phyloP scores from a whole-genome alignment of 2,113 vertebrate genomes.

The Origma solitaria region DNA sequence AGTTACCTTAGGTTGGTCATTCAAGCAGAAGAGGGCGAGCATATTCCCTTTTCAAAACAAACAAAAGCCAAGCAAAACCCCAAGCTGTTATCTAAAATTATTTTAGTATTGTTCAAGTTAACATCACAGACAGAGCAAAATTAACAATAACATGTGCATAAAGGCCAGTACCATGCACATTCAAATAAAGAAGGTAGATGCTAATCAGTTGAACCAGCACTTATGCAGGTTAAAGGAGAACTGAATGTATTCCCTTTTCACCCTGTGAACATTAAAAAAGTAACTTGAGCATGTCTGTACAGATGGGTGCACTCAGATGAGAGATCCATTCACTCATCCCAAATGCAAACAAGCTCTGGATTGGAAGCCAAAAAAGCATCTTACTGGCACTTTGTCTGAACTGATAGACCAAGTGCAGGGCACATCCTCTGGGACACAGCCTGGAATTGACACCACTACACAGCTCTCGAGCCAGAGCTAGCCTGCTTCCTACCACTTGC shows the following conservation, averaged over 20 bases:
- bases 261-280: neutral
- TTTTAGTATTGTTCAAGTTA: constrained; percentile 10
- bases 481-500: neutral
- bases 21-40: neutral
- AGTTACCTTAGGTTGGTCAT: neutral
- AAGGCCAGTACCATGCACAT: neutral
- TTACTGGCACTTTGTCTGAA: neutral
- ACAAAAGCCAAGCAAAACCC: neutral
- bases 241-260: neutral
- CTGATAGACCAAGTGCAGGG: neutral
- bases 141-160: neutral
- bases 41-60: neutral
- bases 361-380: neutral
- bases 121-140: neutral
- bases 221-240: neutral
- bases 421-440: neutral
- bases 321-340: neutral
- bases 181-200: neutral
- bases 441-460: neutral
- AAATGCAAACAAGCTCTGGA: neutral
- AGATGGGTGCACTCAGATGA: neutral
- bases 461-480: neutral
- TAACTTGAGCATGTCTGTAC: neutral
- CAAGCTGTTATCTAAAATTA: constrained; percentile 17
- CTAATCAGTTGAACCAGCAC: neutral